Percentiles rank a stretch among this genome's conserved stretches.
Conservation (phyloP, 2,113 vertebrate genomes). For the Pelecanus crispus region DNA sequence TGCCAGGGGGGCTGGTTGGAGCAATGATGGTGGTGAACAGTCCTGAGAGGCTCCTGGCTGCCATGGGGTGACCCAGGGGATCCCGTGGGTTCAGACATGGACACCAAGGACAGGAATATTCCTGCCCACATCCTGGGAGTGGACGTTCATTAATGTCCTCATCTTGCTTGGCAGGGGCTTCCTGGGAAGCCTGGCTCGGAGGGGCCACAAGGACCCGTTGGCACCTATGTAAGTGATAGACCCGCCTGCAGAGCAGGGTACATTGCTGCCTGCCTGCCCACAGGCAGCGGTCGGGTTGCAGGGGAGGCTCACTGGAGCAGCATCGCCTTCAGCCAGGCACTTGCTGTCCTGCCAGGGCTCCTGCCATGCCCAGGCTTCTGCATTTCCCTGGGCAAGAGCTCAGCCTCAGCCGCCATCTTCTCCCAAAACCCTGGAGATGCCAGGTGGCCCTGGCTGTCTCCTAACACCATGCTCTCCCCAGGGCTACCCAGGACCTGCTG, state of each 20-base stretch:
- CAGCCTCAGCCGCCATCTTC: not conserved
- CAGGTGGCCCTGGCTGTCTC: not conserved
- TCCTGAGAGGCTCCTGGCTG: not conserved
- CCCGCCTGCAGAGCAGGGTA: accelerated
- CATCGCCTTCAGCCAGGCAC: not conserved
- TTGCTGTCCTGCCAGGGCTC: not conserved
- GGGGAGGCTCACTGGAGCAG: not conserved
- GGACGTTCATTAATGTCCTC: not conserved
- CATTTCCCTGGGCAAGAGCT: not conserved
- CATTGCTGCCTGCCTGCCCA: not conserved
- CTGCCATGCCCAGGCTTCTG: not conserved
- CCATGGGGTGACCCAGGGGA: not conserved
- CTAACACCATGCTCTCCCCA: not conserved
- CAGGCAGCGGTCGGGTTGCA: accelerated
- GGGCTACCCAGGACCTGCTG: constrained; percentile 78
- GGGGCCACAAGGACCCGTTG: constrained; percentile 84
- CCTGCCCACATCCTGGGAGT: accelerated
- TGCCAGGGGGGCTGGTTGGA: accelerated
- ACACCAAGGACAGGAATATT: not conserved
- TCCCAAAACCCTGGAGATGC: not conserved
- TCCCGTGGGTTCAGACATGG: accelerated
- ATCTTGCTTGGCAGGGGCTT: constrained; percentile 71
- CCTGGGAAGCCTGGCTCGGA: constrained; percentile 79
- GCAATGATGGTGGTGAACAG: not conserved
- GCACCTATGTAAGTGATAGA: constrained; percentile 83